Conservation (phyloP, 2,113 vertebrate genomes). For the Limanda limanda region DNA sequence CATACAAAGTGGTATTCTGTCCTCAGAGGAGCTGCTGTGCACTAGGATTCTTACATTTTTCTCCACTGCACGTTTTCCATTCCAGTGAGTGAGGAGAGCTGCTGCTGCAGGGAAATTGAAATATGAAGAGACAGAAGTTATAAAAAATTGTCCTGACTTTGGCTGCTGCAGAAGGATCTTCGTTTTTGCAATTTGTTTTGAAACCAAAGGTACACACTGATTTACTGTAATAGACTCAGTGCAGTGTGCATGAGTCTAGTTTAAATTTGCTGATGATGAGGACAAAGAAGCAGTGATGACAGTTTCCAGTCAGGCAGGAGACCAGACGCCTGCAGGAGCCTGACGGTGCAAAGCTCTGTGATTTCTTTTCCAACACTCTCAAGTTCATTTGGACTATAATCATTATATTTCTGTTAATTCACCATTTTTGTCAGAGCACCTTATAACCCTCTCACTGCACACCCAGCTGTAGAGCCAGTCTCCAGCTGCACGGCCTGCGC, state of each 20-base stretch:
- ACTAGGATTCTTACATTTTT: constrained; percentile 10
- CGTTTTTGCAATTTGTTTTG: not conserved
- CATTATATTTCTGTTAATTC: not conserved
- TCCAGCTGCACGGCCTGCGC: constrained; percentile 9
- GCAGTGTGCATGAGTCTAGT: not conserved
- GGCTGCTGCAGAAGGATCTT: not conserved
- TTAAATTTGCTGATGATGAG: constrained; percentile 7
- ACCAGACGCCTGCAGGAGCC: not conserved
- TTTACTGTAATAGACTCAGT: not conserved
- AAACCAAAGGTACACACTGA: not conserved
- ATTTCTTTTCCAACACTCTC: not conserved
- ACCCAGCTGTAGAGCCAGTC: not conserved
- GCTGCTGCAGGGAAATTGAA: constrained; percentile 1
- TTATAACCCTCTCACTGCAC: not conserved
- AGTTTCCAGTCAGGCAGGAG: not conserved
- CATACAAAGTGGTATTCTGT: constrained; percentile 52
- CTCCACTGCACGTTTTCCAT: constrained; percentile 25
- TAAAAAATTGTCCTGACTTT: constrained; percentile 4
- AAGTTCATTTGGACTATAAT: not conserved
- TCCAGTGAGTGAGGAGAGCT: not conserved
- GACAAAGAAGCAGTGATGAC: constrained; percentile 20
- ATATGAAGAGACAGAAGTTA: not conserved
- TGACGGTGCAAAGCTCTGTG: not conserved
- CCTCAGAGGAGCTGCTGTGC: constrained; percentile 43
- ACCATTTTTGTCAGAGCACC: not conserved